Conservation (phyloP, 2,888 invertebrate species). For the Marasmarcha lunaedactyla region DNA sequence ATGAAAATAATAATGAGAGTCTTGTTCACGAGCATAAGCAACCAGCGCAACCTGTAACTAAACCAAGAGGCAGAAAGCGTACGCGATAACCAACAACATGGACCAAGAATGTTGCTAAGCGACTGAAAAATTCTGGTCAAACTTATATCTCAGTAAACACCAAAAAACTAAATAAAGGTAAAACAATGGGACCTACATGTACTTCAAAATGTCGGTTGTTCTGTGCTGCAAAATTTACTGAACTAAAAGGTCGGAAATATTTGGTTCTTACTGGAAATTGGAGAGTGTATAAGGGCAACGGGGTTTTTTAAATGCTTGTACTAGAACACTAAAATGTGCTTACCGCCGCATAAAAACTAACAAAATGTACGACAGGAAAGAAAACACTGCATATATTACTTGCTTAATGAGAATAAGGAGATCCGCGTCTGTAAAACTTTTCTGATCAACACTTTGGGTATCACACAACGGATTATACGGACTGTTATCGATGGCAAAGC, state of each 20-base stretch:
- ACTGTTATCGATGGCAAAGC: slow-evolving; percentile 7
- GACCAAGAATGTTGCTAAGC: slow-evolving; percentile 10
- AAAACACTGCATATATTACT: slow-evolving; percentile 8
- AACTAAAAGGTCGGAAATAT: slow-evolving; percentile 8
- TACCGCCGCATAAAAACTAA: slow-evolving; percentile 9
- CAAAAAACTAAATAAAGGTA: slow-evolving; percentile 8
- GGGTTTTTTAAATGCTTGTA: slow-evolving; percentile 11
- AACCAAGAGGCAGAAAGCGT: slow-evolving; percentile 8
- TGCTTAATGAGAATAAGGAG: slow-evolving; percentile 7
- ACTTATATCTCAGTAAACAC: slow-evolving; percentile 8
- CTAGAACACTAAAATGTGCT: slow-evolving; percentile 5
- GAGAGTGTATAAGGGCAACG: slow-evolving; percentile 12
- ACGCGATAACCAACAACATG: slow-evolving; percentile 7
- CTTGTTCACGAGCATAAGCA: neutral
- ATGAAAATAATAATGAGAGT: slow-evolving; percentile 8
- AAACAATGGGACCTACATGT: slow-evolving; percentile 13
- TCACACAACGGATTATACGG: slow-evolving; percentile 7
- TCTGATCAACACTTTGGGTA: slow-evolving; percentile 10
- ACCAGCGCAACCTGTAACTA: slow-evolving; percentile 4
- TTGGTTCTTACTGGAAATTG: slow-evolving; percentile 11
- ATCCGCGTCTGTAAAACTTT: slow-evolving; percentile 9
- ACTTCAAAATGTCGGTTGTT: slow-evolving; percentile 9
- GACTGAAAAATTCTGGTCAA: slow-evolving; percentile 8
- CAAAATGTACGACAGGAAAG: slow-evolving; percentile 7
- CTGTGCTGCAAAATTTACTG: slow-evolving; percentile 11